Base-by-base conservation (phyloP, 2,888 invertebrate species). In the Aspidiotus rigidus region DNA sequence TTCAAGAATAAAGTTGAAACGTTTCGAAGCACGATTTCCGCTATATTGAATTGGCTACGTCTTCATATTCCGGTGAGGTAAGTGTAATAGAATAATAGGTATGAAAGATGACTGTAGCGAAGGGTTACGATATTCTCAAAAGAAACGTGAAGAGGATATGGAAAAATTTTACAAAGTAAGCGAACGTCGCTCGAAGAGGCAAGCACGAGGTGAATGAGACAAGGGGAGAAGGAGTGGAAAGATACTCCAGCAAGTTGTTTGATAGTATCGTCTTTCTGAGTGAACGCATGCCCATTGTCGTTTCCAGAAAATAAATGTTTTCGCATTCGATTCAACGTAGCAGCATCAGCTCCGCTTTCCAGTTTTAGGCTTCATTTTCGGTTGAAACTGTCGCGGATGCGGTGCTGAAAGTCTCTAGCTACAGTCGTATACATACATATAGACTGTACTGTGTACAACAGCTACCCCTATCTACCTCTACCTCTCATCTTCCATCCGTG, bases 211-310 rank as follows among this genome's bases (percentile, higher is more conserved):
- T 28, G 5, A 28, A 28, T 28, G 28, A 28, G 28, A 28, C 28
- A 28, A 3, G 28, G 28, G 28, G 28, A 2, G 7, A 15, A 56
- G 56, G 44, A 57, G 56, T 64, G 57, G 57, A 42, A 40, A 57
- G 42, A 56, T 57, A 64, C 64, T 64, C 64, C 64, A 64, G 64
- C 64, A 64, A 64, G 64, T 64, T 64, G 64, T 64, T 64, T 42
- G 64, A 56, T 56, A 64, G 64, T 64, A 64, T 64, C 64, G 64
- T 44, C 40, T 64, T 28, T 1, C 28, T 28, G 57, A 57, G 64
- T 57, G 42, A 56, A 64, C 64, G 64, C 64, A 64, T 64, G 64
- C 64, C 57, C 64, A 28, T 28, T 64, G 40, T 64, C 56, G 42
- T 57, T 57, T 64, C 64, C 64, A 64, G 64, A 64, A 28, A 55